Percentiles rank a stretch among this genome's conserved stretches.
Conservation (phyloP, 2,888 invertebrate species). For the Alloplasta piceator region DNA sequence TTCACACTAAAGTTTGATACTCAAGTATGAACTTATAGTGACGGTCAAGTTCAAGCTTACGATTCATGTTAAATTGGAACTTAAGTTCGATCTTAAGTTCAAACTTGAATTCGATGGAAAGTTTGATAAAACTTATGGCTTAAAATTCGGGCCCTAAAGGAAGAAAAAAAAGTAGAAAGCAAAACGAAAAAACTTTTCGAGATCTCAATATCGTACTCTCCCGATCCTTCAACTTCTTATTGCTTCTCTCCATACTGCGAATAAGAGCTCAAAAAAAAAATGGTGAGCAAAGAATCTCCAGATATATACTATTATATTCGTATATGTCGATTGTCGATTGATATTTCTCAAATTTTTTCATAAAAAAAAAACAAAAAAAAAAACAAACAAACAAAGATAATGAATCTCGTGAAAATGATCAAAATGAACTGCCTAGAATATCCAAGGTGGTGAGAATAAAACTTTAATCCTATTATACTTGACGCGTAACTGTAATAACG, state of each 20-base stretch:
- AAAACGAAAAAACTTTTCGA: conserved; percentile 11
- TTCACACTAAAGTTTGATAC: too few species aligned
- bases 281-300: neutral
- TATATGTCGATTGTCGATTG: conserved; percentile 47
- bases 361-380: conserved; percentile 27
- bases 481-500: conserved; percentile 24
- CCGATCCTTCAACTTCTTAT: conserved; percentile 41
- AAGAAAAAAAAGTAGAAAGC: neutral
- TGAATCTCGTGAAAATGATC: conserved; percentile 35
- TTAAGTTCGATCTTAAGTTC: too few species aligned
- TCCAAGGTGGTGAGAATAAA: conserved; percentile 23
- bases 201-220: conserved; percentile 29
- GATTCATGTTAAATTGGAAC: too few species aligned
- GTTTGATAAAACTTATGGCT: too few species aligned
- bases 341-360: conserved; percentile 23
- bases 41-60: too few species aligned
- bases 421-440: conserved; percentile 39
- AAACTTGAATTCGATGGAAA: too few species aligned
- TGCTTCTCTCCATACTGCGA: conserved; percentile 41
- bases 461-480: conserved; percentile 32
- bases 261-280: conserved; percentile 12
- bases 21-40: too few species aligned
- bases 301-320: conserved; percentile 6
- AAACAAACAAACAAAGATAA: conserved; percentile 27
- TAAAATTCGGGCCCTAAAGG: neutral